Conservation (phyloP, 1,140 invertebrate species). For the Harlomillsia oculata region DNA sequence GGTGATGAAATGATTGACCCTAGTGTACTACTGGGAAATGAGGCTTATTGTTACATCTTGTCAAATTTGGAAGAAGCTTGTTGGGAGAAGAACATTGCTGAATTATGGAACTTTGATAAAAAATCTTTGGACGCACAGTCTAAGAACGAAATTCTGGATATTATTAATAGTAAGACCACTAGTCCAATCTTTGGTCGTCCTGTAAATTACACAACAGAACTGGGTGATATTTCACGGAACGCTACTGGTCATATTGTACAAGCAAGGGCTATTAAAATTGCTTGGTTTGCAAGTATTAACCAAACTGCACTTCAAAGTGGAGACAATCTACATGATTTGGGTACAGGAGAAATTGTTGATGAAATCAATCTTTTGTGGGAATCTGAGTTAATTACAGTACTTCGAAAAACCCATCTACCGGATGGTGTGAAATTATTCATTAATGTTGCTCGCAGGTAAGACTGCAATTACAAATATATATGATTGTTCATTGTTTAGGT, state of each 20-base stretch:
- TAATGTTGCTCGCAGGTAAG: constrained; percentile 53
- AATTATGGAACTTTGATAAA: constrained; percentile 57
- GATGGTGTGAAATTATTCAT: constrained; percentile 48
- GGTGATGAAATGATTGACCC: constrained; percentile 43
- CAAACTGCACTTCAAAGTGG: constrained; percentile 54
- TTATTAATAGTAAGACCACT: constrained; percentile 48
- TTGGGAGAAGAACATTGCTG: constrained; percentile 54
- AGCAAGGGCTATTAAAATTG: constrained; percentile 52
- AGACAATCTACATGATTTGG: constrained; percentile 54
- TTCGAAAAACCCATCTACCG: constrained; percentile 41
- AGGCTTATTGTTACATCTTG: constrained; percentile 50
- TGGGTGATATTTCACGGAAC: constrained; percentile 53
- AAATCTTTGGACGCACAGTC: constrained; percentile 47
- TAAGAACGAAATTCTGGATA: constrained; percentile 51
- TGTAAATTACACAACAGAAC: constrained; percentile 52
- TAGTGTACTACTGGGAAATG: constrained; percentile 44
- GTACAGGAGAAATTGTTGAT: constrained; percentile 51
- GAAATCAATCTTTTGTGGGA: constrained; percentile 50
- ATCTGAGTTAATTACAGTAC: constrained; percentile 47
- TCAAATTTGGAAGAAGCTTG: constrained; percentile 50
- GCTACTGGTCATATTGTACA: constrained; percentile 51
- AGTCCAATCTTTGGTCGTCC: constrained; percentile 56
- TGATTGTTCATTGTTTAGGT: background rate
- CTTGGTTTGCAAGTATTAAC: constrained; percentile 57
- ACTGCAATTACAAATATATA: constrained; percentile 5